phyloP scores from a whole-genome alignment of 2,888 invertebrate species.

The Sinelater perroti region DNA sequence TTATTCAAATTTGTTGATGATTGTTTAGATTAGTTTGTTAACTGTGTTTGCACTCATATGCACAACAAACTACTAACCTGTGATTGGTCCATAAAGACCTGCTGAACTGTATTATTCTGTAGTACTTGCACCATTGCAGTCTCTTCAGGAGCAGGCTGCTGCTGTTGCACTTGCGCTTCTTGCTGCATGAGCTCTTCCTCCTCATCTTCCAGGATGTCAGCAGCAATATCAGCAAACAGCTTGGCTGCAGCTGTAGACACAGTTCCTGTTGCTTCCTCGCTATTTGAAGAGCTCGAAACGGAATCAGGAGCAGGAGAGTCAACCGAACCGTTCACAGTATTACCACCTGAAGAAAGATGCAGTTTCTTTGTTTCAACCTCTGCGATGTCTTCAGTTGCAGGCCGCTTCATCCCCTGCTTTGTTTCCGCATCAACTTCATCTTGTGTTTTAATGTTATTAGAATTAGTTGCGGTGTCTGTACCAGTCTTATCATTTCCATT shows the following conservation, averaged over 20 bases:
- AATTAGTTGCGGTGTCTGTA: conserved; percentile 31
- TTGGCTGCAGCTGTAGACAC: conserved; percentile 87
- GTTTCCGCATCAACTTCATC: conserved; percentile 50
- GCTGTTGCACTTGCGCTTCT: conserved; percentile 50
- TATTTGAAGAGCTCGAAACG: conserved; percentile 61
- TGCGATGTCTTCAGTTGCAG: conserved; percentile 57
- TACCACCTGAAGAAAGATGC: conserved; percentile 46
- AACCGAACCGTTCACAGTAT: conserved; percentile 43
- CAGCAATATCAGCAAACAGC: conserved; percentile 84
- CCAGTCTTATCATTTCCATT: conserved; percentile 44
- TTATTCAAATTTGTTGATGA: neutral
- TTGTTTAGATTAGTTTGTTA: no score
- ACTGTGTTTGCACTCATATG: no score
- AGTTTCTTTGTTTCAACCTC: conserved; percentile 62
- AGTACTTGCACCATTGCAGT: conserved; percentile 42
- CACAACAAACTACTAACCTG: conserved; percentile 48
- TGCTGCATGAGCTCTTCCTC: conserved; percentile 65
- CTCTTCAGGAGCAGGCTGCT: conserved; percentile 29
- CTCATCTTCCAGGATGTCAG: conserved; percentile 85
- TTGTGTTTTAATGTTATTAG: conserved; percentile 33
- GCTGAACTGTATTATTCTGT: conserved; percentile 45
- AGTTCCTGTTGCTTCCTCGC: conserved; percentile 64
- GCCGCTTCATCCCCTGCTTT: conserved; percentile 57
- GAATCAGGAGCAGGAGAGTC: conserved; percentile 63
- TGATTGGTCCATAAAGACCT: conserved; percentile 57